Conservation (phyloP, 2,888 invertebrate species). For the Flabesymbios commensalis region DNA sequence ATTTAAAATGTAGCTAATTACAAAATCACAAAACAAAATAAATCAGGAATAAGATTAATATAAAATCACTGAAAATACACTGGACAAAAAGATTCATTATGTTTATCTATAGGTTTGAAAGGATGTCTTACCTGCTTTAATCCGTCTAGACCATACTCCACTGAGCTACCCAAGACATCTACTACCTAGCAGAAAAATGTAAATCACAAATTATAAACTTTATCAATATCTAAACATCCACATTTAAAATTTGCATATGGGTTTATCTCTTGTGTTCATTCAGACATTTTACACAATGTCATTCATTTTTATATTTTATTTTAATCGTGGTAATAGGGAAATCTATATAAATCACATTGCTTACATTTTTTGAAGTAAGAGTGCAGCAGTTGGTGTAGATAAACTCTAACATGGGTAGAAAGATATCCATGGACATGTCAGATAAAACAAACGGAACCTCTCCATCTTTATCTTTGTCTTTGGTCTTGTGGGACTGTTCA, state of each 20-base stretch:
- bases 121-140: constrained; percentile 44
- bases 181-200: constrained; percentile 44
- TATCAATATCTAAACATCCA: neutral
- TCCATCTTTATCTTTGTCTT: constrained; percentile 36
- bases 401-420: constrained; percentile 54
- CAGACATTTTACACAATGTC: too few relatives aligned
- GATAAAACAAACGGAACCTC: constrained; percentile 55
- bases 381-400: constrained; percentile 58
- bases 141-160: constrained; percentile 59
- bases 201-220: neutral
- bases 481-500: constrained; percentile 35
- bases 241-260: too few relatives aligned
- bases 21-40: neutral
- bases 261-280: too few relatives aligned
- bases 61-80: neutral
- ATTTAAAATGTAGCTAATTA: neutral
- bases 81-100: neutral
- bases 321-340: too few relatives aligned
- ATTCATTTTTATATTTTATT: too few relatives aligned
- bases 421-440: constrained; percentile 53
- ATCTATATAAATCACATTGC: too few relatives aligned
- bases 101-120: neutral
- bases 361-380: too few relatives aligned
- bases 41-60: neutral
- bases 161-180: constrained; percentile 52